Percentiles rank a stretch among this genome's conserved stretches.
Evolutionary conservation across 2,888 invertebrate species (phyloP).

Genomic region (Archaeoteleia sp.): DNA sequence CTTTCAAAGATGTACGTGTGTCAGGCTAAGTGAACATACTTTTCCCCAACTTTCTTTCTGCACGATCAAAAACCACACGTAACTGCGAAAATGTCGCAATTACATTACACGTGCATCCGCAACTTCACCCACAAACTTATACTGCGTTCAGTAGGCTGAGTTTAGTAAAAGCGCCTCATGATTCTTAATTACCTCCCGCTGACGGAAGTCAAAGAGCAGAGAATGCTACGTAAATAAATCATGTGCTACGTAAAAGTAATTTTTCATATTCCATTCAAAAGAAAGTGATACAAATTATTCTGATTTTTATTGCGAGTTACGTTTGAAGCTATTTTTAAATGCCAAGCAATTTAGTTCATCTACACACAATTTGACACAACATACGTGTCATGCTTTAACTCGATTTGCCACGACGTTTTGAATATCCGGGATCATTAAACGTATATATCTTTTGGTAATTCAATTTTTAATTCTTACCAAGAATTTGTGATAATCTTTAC

Average conservation of each 20-base stretch:
- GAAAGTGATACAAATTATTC: constrained; percentile 4
- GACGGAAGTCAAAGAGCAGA: constrained; percentile 1
- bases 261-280: not conserved
- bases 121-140: constrained; percentile 4
- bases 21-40: constrained; percentile 2
- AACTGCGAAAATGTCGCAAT: not conserved
- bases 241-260: not conserved
- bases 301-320: constrained; percentile 1
- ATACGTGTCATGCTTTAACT: too few species aligned
- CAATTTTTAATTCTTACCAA: too few species aligned
- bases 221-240: not conserved
- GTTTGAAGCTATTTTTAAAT: not conserved
- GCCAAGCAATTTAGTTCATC: constrained; percentile 1
- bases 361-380: not conserved
- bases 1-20: constrained; percentile 9
- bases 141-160: not conserved
- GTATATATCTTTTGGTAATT: too few species aligned
- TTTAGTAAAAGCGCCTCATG: constrained; percentile 5
- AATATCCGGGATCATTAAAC: too few species aligned
- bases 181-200: constrained; percentile 12
- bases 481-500: too few species aligned
- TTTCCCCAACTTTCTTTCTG: not conserved
- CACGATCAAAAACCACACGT: constrained; percentile 1
- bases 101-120: not conserved
- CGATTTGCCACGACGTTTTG: too few species aligned